phyloP scores from a whole-genome alignment of 2,797 vertebrate genomes.

The Hipposideros larvatus region DNA sequence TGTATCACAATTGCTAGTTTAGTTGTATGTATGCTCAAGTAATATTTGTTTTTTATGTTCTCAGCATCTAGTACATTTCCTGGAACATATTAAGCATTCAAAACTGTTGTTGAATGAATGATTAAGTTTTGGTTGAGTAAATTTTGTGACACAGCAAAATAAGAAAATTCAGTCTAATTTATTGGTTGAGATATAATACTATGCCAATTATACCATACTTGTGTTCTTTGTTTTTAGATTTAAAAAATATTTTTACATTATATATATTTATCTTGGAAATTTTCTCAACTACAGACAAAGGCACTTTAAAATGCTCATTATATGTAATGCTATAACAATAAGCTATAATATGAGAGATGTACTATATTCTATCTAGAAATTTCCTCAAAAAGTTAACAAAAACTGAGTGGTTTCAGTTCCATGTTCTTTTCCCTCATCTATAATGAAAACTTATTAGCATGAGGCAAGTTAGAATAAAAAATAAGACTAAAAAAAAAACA shows the following conservation, averaged over 20 bases:
- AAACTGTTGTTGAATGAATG: not conserved
- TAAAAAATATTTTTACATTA: not conserved
- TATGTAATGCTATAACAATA: not conserved
- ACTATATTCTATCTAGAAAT: not conserved
- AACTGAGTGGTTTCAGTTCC: not conserved
- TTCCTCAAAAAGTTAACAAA: conserved; percentile 6
- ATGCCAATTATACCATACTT: not conserved
- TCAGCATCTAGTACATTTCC: not conserved
- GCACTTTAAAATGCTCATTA: not conserved
- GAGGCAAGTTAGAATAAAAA: conserved; percentile 4
- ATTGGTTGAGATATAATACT: not conserved
- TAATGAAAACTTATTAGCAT: not conserved
- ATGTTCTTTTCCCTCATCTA: not conserved
- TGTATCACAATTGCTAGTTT: not conserved
- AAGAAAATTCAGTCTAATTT: not conserved
- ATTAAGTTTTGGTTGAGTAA: not conserved
- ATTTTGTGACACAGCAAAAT: not conserved
- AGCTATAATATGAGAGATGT: not conserved
- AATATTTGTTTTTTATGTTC: not conserved
- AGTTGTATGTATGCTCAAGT: not conserved
- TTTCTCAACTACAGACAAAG: not conserved
- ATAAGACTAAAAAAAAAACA: not conserved
- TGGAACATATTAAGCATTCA: not conserved
- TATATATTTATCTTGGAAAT: not conserved
- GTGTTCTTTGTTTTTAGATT: not conserved